Percentiles rank a stretch among this genome's conserved stretches.
phyloP scores from a whole-genome alignment of 1,140 invertebrate species.

The Drosophila biarmipes region DNA sequence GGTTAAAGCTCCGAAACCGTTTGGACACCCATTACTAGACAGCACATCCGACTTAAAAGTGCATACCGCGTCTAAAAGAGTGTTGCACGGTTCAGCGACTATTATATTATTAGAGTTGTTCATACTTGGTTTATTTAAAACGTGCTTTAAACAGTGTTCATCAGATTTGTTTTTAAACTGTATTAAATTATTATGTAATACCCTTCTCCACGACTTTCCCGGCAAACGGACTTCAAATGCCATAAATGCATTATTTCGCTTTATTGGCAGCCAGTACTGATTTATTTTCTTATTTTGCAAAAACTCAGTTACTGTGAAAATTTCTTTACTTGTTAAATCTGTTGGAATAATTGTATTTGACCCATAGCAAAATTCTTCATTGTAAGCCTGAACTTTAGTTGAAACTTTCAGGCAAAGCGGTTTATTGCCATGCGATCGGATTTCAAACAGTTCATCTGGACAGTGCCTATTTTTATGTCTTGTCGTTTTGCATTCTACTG shows the following conservation, averaged over 20 bases:
- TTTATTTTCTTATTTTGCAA: conserved; percentile 41
- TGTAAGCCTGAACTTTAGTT: conserved; percentile 24
- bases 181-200: conserved; percentile 21
- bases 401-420: conserved; percentile 59
- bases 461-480: conserved; percentile 31
- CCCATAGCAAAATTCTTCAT: conserved; percentile 65
- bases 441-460: conserved; percentile 52
- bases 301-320: conserved; percentile 1
- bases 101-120: neutral
- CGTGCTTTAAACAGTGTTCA: conserved; percentile 44
- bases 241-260: conserved; percentile 36
- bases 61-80: conserved; percentile 58
- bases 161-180: conserved; percentile 30
- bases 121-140: neutral
- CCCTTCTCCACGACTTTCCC: conserved; percentile 66
- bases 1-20: conserved; percentile 51
- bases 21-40: conserved; percentile 60
- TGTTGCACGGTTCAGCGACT: conserved; percentile 39
- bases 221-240: conserved; percentile 66
- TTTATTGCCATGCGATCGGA: conserved; percentile 13
- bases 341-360: conserved; percentile 45
- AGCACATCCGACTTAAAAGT: conserved; percentile 54
- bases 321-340: conserved; percentile 28
- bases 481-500: conserved; percentile 19
- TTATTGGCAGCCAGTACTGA: conserved; percentile 71